Percentiles rank a stretch among this genome's conserved stretches.
phyloP scores from a whole-genome alignment of 1,140 invertebrate species.

The Drosophila erecta region DNA sequence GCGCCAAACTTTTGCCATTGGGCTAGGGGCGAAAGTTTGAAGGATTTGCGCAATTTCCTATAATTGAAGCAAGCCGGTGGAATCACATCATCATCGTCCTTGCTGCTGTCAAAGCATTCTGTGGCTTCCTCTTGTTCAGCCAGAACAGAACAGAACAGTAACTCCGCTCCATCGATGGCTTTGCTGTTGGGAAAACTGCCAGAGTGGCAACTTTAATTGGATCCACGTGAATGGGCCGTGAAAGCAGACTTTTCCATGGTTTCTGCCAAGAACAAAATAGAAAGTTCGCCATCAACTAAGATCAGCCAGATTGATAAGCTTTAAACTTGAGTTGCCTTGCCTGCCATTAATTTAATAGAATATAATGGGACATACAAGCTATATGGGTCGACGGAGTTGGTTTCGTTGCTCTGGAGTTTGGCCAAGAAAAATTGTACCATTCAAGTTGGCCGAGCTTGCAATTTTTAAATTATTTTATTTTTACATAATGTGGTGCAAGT shows the following conservation, averaged over 20 bases:
- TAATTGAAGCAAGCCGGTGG: conserved; percentile 56
- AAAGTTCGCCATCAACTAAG: conserved; percentile 10
- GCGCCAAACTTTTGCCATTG: conserved; percentile 44
- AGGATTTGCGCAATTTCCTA: conserved; percentile 75
- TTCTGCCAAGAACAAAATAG: conserved; percentile 9
- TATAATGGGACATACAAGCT: not conserved
- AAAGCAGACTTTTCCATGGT: not conserved
- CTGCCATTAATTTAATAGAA: conserved; percentile 5
- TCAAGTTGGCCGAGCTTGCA: not conserved
- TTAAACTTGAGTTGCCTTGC: conserved; percentile 3
- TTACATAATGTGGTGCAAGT: too few relatives aligned
- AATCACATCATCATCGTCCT: conserved; percentile 23
- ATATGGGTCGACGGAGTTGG: not conserved
- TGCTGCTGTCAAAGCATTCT: conserved; percentile 58
- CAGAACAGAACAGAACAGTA: not conserved
- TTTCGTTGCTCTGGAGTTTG: not conserved
- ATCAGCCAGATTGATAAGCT: conserved; percentile 11
- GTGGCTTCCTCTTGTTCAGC: conserved; percentile 22
- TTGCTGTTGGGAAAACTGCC: conserved; percentile 6
- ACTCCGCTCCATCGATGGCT: conserved; percentile 12
- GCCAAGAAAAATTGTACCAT: not conserved
- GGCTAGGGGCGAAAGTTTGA: conserved; percentile 59
- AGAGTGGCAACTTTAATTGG: conserved; percentile 39
- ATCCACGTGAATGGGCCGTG: conserved; percentile 24
- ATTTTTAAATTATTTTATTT: too few relatives aligned